phyloP scores from a whole-genome alignment of 2,888 invertebrate species.

The Xiphydria camelus region DNA sequence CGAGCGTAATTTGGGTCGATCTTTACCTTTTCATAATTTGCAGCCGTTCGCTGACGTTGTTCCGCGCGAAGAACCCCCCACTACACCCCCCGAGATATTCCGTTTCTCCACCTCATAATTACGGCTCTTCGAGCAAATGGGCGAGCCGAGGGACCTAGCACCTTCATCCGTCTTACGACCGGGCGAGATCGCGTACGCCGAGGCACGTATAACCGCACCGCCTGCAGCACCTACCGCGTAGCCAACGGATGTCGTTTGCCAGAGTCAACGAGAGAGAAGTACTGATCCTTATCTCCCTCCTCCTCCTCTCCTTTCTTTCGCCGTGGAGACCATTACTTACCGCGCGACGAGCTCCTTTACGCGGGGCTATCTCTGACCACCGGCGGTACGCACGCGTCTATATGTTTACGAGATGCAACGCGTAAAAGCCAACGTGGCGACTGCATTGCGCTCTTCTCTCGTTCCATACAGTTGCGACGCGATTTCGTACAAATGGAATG shows the following conservation, averaged over 20 bases:
- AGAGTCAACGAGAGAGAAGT: slow-evolving; percentile 39
- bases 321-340: slow-evolving; percentile 34
- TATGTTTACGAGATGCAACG: too few species aligned
- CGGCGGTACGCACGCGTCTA: neutral
- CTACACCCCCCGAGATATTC: slow-evolving; percentile 26
- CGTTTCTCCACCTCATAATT: slow-evolving; percentile 59
- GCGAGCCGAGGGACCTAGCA: slow-evolving; percentile 58
- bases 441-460: too few species aligned
- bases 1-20: too few species aligned
- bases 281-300: slow-evolving; percentile 43
- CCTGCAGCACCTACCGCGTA: slow-evolving; percentile 34
- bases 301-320: slow-evolving; percentile 33
- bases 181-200: neutral
- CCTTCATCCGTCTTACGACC: slow-evolving; percentile 59
- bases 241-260: slow-evolving; percentile 37
- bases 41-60: too few species aligned
- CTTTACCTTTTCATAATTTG: slow-evolving; percentile 24
- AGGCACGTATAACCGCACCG: slow-evolving; percentile 4
- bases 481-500: too few species aligned
- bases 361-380: neutral
- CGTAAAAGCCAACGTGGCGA: too few species aligned
- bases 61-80: slow-evolving; percentile 18
- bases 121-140: slow-evolving; percentile 61
- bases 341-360: slow-evolving; percentile 18
- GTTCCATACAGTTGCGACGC: too few species aligned